Conservation (phyloP, 2,888 invertebrate species). For the Chymomyza caudatula region DNA sequence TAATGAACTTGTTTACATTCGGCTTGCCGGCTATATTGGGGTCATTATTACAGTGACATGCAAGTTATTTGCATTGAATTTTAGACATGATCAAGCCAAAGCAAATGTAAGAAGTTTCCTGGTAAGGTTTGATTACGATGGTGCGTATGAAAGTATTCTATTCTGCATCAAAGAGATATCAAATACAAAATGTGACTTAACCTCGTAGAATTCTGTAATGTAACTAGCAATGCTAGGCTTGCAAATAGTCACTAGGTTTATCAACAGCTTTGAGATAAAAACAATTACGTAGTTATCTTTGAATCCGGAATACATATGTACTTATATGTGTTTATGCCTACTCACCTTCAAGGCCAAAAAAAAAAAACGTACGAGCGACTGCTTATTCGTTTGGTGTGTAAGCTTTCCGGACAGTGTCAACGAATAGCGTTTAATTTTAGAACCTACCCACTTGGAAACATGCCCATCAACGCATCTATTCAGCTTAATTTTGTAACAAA, state of each 20-base stretch:
- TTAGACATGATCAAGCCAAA: not conserved
- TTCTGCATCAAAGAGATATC: no score
- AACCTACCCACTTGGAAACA: not conserved
- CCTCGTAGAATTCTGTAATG: not conserved
- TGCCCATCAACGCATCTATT: not conserved
- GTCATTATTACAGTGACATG: not conserved
- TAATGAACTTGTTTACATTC: slow-evolving; percentile 71
- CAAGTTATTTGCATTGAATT: not conserved
- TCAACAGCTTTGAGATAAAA: not conserved
- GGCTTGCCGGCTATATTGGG: slow-evolving; percentile 45
- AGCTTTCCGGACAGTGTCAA: not conserved
- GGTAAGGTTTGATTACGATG: no score
- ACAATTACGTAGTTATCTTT: not conserved
- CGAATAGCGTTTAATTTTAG: not conserved
- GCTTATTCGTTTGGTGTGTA: not conserved
- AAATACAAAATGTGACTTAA: not conserved
- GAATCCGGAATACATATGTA: not conserved
- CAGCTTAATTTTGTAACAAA: not conserved
- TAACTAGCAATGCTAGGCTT: not conserved
- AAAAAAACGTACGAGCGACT: not conserved
- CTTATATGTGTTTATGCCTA: not conserved
- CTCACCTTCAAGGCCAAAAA: not conserved
- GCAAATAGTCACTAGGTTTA: not conserved
- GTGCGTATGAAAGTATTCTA: no score
- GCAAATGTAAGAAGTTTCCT: no score